phyloP scores from a whole-genome alignment of 1,140 invertebrate species.

The Vollenhovia emeryi region DNA sequence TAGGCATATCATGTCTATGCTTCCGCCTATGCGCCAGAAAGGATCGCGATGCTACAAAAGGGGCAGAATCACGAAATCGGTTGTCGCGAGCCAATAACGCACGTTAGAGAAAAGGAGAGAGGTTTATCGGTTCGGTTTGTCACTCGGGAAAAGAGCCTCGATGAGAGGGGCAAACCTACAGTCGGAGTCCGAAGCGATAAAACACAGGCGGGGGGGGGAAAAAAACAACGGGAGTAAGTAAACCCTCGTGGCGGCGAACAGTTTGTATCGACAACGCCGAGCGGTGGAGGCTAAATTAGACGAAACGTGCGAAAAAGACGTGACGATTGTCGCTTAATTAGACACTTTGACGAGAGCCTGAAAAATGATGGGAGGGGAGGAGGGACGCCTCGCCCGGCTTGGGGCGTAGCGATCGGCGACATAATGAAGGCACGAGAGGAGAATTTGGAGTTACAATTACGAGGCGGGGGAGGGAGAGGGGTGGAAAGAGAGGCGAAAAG shows the following conservation, averaged over 20 bases:
- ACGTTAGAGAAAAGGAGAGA: neutral
- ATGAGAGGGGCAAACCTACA: neutral
- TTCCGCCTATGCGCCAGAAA: too few relatives aligned
- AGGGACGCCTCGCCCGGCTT: neutral
- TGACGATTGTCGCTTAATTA: too few relatives aligned
- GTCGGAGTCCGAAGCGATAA: neutral
- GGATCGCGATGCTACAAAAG: neutral
- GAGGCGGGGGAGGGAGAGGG: neutral
- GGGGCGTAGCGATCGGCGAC: neutral
- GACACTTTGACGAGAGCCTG: too few relatives aligned
- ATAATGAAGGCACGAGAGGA: neutral
- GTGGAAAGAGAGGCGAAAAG: slow-evolving; percentile 59
- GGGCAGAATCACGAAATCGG: neutral
- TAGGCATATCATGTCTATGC: too few relatives aligned
- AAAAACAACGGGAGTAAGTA: too few relatives aligned
- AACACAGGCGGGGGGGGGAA: too few relatives aligned
- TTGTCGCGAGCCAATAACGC: neutral
- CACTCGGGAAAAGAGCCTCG: neutral
- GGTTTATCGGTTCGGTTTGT: neutral
- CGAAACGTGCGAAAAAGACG: too few relatives aligned
- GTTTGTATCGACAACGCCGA: too few relatives aligned
- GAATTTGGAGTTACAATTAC: neutral
- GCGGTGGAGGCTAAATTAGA: too few relatives aligned
- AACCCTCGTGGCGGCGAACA: too few relatives aligned
- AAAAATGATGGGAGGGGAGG: neutral